phyloP scores from a whole-genome alignment of 2,888 invertebrate genomes.

The Caenorhabditis sp. region DNA sequence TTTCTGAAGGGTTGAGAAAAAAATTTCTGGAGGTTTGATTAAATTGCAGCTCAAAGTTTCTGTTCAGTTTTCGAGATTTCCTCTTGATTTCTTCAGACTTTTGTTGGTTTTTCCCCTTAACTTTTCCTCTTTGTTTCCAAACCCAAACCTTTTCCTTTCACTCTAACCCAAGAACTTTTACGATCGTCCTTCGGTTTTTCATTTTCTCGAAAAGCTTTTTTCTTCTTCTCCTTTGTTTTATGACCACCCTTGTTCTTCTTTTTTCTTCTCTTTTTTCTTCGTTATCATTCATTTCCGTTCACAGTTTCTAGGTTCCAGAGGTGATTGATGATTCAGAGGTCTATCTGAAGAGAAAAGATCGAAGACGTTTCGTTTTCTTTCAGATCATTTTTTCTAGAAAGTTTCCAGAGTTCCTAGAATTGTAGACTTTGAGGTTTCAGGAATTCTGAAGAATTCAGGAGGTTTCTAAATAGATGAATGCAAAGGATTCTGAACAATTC shows the following conservation, averaged over 20 bases:
- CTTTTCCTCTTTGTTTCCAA: neutral
- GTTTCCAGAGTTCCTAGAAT: no score
- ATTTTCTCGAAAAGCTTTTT: constrained; percentile 11
- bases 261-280: neutral
- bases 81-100: no score
- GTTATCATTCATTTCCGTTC: constrained; percentile 32
- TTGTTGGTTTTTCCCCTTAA: neutral
- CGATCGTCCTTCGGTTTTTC: constrained; percentile 18
- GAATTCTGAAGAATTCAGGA: no score
- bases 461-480: no score
- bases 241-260: neutral
- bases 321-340: constrained; percentile 22
- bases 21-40: neutral
- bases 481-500: no score
- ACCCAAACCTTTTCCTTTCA: neutral
- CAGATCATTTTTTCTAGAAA: neutral
- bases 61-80: no score
- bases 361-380: neutral
- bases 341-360: no score
- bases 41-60: neutral
- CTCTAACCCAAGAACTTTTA: constrained; percentile 1
- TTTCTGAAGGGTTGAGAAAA: no score
- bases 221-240: neutral
- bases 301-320: constrained; percentile 44
- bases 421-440: no score